Evolutionary conservation across 1,140 invertebrate genomes (phyloP), one percentile per base, ranked within the genome.

Genomic region (Solenopsis invicta): DNA sequence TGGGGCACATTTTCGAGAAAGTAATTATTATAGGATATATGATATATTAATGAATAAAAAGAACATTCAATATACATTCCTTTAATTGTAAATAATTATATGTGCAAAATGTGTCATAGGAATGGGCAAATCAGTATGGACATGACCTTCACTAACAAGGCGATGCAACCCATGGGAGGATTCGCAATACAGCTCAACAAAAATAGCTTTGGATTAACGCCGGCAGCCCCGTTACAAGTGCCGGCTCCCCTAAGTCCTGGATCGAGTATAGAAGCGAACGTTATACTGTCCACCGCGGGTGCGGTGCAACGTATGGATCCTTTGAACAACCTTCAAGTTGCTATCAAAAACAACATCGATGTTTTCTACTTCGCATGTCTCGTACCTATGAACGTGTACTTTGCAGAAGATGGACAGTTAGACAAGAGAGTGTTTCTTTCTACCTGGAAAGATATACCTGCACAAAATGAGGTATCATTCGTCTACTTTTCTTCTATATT

Each of bases 181-280:
- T 99, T 99, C 96, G 99, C 99, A 45, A 98, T 99, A 94, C 99
- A 99, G 94, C 97, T 99, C 88, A 99, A 99, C 95, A 99, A 99
- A 96, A 99, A 99, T 95, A 99, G 99, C 95, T 99, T 99, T 96
- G 99, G 99, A 56, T 94, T 99, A 71, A 97, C 97, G 89, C 99
- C 99, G 64, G 97, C 97, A 8, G 96, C 97, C 52, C 97, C 98
- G 0, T 94, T 99, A 76, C 97, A 98, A 92, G 97, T 99, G 34
- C 95, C 96, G 34, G 97, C 97, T 78, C 97, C 98, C 18, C 93
- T 99, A 64, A 97, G 97, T 81, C 99, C 99, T 12, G 98, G 98
- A 88, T 97, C 98, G 90, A 97, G 96, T 84, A 96, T 97, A 37
- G 98, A 99, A 93, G 96, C 97, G 0, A 97, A 96, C 76, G 94